Conservation (phyloP, 2,113 vertebrate species). For the Odocoileus hemionus region DNA sequence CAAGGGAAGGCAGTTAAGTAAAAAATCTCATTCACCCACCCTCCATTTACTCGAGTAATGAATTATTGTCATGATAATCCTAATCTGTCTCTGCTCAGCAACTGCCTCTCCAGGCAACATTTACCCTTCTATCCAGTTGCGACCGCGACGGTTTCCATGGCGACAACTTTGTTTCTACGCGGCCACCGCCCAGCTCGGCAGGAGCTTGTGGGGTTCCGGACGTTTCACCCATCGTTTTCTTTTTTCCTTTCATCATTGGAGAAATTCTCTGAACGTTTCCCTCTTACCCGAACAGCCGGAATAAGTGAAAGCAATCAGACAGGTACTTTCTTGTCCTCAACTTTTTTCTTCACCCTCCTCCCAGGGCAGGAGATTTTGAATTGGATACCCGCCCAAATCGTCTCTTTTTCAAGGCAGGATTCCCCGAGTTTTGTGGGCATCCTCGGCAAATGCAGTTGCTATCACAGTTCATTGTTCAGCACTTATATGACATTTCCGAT, state of each 20-base stretch:
- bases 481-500: conserved; percentile 6
- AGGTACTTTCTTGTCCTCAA: conserved; percentile 18
- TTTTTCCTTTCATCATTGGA: neutral
- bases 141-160: conserved; percentile 34
- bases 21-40: neutral
- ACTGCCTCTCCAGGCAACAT: conserved; percentile 5
- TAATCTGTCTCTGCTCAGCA: neutral
- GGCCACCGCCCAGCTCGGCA: rapidly evolving
- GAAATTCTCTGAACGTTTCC: neutral
- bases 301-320: neutral
- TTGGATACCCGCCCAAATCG: neutral
- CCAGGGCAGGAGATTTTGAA: neutral
- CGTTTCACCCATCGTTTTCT: neutral
- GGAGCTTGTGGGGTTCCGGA: neutral
- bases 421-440: neutral
- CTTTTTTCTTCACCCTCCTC: neutral
- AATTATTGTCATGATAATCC: neutral
- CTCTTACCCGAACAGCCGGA: neutral
- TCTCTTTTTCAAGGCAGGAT: neutral
- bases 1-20: neutral
- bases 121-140: neutral
- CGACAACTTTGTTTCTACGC: neutral
- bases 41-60: neutral
- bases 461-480: neutral
- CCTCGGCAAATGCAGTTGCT: neutral